A percentile compares a stretch with the other conserved stretches of the same genome.
Evolutionary conservation across 2,888 invertebrate genomes (phyloP).

Genomic region (Agrochola lychnidis): DNA sequence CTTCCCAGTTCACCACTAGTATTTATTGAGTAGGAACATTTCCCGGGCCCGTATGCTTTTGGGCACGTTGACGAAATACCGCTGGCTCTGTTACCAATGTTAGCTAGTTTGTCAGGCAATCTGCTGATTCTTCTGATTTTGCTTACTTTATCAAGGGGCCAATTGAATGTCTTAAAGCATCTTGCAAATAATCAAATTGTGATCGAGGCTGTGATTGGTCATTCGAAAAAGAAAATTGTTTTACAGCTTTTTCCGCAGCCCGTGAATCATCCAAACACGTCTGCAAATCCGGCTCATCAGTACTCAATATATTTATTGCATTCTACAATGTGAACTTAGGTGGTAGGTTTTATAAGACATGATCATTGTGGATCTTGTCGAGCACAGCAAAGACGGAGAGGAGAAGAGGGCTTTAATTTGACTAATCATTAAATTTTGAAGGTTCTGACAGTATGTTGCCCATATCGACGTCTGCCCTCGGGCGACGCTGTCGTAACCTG

Average conservation of each 20-base stretch:
- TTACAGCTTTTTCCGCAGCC: background rate
- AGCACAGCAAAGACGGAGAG: too few relatives aligned
- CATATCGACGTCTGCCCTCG: constrained; percentile 31
- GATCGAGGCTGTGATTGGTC: background rate
- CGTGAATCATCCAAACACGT: background rate
- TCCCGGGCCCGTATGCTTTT: too few relatives aligned
- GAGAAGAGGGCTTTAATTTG: too few relatives aligned
- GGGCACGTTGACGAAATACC: background rate
- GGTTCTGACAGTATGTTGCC: constrained; percentile 77
- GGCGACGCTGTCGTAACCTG: constrained; percentile 52
- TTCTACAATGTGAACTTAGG: background rate
- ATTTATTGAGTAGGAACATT: background rate
- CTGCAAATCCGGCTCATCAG: too few relatives aligned
- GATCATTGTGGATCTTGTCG: background rate
- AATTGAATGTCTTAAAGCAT: background rate
- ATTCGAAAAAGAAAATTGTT: background rate
- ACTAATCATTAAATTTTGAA: too few relatives aligned
- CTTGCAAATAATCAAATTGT: background rate
- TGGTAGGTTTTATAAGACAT: too few relatives aligned
- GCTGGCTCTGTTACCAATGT: background rate
- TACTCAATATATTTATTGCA: background rate
- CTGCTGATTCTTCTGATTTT: too few relatives aligned
- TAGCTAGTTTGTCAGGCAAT: background rate
- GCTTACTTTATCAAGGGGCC: background rate
- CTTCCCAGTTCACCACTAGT: background rate